These are phyloP conservation scores for Melipona beecheii DNA, from an alignment of 2,888 invertebrate genomes.

Conservation along the genomic window DNA sequence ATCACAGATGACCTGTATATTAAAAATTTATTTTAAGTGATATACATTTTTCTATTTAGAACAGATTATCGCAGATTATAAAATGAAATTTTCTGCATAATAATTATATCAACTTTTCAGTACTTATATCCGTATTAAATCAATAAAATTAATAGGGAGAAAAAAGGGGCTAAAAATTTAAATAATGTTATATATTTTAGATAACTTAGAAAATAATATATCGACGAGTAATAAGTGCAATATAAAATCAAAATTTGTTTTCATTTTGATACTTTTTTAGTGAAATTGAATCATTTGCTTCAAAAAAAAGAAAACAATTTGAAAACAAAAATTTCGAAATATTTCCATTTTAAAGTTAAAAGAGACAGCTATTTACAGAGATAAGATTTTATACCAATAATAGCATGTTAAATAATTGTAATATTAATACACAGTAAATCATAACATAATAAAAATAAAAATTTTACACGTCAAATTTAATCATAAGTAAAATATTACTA, in stretches of 20 bases:
- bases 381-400: constrained; percentile 31
- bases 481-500: constrained; percentile 9
- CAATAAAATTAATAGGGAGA: constrained; percentile 29
- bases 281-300: constrained; percentile 28
- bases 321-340: not conserved
- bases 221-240: constrained; percentile 48
- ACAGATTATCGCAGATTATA: not conserved
- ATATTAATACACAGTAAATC: constrained; percentile 18
- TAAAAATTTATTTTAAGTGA: constrained; percentile 15
- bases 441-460: constrained; percentile 19
- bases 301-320: constrained; percentile 15
- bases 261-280: constrained; percentile 34
- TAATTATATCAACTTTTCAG: constrained; percentile 34
- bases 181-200: constrained; percentile 37
- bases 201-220: constrained; percentile 22
- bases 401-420: constrained; percentile 29
- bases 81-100: constrained; percentile 17
- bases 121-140: constrained; percentile 47
- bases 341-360: constrained; percentile 41
- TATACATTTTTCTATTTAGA: constrained; percentile 16
- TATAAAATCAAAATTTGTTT: constrained; percentile 51
- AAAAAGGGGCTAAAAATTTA: constrained; percentile 8
- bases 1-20: not conserved
- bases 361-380: constrained; percentile 23
- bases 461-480: constrained; percentile 34